Conservation (phyloP, 2,113 vertebrate species). For the Corythoichthys haematopterus region DNA sequence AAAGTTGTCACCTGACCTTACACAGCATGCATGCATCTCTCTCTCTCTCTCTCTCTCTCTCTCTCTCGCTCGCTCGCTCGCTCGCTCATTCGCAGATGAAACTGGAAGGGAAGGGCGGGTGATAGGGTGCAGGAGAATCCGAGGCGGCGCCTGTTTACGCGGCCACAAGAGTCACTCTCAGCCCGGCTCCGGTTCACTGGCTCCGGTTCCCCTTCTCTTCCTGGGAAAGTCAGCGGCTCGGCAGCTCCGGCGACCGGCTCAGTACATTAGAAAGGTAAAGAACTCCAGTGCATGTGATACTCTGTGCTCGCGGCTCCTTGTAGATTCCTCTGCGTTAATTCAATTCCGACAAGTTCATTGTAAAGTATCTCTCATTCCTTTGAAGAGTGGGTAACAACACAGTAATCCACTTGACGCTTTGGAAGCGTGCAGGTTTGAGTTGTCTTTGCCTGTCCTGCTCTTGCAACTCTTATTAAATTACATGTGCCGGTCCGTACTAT, state of each 20-base stretch:
- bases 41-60: too few species aligned
- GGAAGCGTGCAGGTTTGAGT: neutral
- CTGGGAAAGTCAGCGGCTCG: neutral
- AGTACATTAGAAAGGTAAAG: neutral
- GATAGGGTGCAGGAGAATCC: neutral
- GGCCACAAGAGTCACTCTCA: neutral
- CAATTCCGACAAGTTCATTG: neutral
- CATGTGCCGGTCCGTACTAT: slow-evolving; percentile 1
- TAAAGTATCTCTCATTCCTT: neutral
- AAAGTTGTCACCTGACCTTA: neutral
- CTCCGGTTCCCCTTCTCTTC: neutral
- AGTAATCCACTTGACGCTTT: neutral
- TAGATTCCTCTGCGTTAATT: neutral
- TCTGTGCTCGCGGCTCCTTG: neutral
- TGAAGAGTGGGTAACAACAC: neutral
- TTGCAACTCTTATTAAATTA: neutral
- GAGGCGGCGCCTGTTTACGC: slow-evolving; percentile 1
- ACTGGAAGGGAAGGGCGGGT: neutral
- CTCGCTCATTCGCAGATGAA: neutral
- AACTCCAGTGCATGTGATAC: neutral
- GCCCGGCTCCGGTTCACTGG: neutral
- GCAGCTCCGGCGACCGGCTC: neutral
- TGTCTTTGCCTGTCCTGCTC: neutral
- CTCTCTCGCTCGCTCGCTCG: neutral
- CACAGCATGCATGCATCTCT: neutral